phyloP scores from a whole-genome alignment of 2,888 invertebrate genomes.

The Nomada lathburiana region DNA sequence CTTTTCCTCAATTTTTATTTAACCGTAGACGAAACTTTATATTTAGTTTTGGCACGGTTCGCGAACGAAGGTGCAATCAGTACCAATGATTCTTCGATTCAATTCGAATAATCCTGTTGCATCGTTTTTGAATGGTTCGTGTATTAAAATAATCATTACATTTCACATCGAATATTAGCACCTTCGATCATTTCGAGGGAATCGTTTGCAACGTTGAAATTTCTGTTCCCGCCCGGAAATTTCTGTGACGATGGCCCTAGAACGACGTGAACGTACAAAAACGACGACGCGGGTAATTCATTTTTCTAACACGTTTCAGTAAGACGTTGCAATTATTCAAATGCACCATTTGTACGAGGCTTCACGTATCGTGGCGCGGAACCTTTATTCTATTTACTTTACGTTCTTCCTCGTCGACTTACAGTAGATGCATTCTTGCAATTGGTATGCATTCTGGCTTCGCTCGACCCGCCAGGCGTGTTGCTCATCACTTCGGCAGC shows the following conservation, averaged over 20 bases:
- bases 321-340: conserved; percentile 46
- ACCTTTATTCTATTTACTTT: conserved; percentile 53
- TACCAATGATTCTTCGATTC: not conserved
- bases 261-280: not conserved
- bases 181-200: too few relatives aligned
- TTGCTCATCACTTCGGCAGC: conserved; percentile 55
- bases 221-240: not conserved
- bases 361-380: conserved; percentile 55
- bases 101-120: not conserved
- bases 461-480: conserved; percentile 50
- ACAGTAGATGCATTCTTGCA: conserved; percentile 64
- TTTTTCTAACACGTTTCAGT: conserved; percentile 52
- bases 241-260: not conserved
- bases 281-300: conserved; percentile 31
- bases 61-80: too few relatives aligned
- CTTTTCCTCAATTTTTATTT: too few relatives aligned
- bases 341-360: conserved; percentile 54
- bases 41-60: too few relatives aligned
- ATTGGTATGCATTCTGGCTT: conserved; percentile 69
- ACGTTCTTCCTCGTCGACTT: conserved; percentile 66
- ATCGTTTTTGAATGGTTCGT: not conserved
- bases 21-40: too few relatives aligned
- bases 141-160: too few relatives aligned
- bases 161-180: too few relatives aligned
- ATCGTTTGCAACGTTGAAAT: not conserved